A percentile compares a stretch with the other conserved stretches of the same genome.
These are phyloP conservation scores for Drosophila mojavensis DNA, from an alignment of 1,140 invertebrate species.

Conservation along the genomic window DNA sequence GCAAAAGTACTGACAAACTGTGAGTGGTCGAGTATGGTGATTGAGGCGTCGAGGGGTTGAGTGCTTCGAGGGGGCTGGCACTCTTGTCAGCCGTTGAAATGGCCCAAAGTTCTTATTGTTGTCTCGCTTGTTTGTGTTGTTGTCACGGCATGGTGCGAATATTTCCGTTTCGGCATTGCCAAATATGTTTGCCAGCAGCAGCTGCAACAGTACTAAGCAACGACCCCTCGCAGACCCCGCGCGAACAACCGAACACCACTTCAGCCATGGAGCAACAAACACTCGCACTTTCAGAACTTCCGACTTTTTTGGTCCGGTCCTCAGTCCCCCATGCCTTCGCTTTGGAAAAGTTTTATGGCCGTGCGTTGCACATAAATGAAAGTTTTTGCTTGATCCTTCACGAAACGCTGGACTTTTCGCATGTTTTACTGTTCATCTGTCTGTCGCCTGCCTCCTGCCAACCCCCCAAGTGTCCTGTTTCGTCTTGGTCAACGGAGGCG, in stretches of 20 bases:
- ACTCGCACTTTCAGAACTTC: conserved; percentile 77
- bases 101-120: conserved; percentile 58
- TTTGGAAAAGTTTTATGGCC: conserved; percentile 72
- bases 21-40: conserved; percentile 41
- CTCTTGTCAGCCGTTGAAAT: conserved; percentile 67
- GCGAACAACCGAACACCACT: neutral
- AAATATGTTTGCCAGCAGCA: conserved; percentile 74
- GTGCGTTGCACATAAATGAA: conserved; percentile 79
- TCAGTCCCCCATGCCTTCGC: conserved; percentile 3
- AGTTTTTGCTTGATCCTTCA: conserved; percentile 63
- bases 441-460: too few relatives aligned
- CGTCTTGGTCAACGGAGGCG: neutral
- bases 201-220: conserved; percentile 28
- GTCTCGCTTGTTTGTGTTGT: conserved; percentile 42
- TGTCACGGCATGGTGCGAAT: conserved; percentile 78
- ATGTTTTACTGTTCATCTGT: conserved; percentile 1
- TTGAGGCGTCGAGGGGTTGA: neutral
- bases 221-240: neutral
- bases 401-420: conserved; percentile 31
- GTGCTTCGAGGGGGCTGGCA: neutral
- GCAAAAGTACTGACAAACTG: conserved; percentile 56
- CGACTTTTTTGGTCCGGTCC: conserved; percentile 26
- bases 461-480: neutral
- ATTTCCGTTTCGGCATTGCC: conserved; percentile 79
- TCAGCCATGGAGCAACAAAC: conserved; percentile 55